Base-by-base conservation (phyloP, 1,140 invertebrate species). In the Drosophila funebris region DNA sequence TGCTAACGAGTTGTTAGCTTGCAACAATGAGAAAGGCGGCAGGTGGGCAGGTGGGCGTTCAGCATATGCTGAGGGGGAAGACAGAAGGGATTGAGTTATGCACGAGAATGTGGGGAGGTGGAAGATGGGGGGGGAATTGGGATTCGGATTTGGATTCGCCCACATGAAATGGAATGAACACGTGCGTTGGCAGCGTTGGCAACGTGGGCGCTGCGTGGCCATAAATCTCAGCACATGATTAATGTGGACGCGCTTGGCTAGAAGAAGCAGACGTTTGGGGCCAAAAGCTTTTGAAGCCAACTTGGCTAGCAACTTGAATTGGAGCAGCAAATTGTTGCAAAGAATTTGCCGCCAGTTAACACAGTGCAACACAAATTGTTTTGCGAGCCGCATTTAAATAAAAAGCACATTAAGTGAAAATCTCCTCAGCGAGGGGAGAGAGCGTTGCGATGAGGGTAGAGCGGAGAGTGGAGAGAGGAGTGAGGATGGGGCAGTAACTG, bases 271-370 rank as follows among this genome's bases (percentile, higher is more conserved):
- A 20, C 31, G 41, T 64, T 31, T 37, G 8, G 5, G 56, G n/a
- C 44, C 24, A 14, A 24, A 22, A 20, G 22, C 14, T 56, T n/a
- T 36, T 36, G n/a, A 0, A 36, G 62, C 24, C 36, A 36, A 48
- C 33, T 24, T 8, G 14, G 4, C 24, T 27, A 14, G 66, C 39
- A 20, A 67, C 24, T 78, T 88, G 87, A 85, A 85, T 88, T 85
- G 82, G 82, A 85, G 81, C 81, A 87, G 81, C 81, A 87, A 85
- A 85, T 82, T 87, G 81, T 85, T 87, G 81, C 81, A 87, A 82
- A 85, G 81, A 85, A 85, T 82, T 63, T 50, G 74, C 82, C 75
- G 81, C 44, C 82, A 41, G 81, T 41, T 60, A 60, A 84, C n/a
- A 53, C 16, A 22, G 41, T 74, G 77, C 81, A 81, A 67, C 56